Evolutionary conservation across 2,888 invertebrate species (phyloP).

Genomic region (Pimpla rufipes): DNA sequence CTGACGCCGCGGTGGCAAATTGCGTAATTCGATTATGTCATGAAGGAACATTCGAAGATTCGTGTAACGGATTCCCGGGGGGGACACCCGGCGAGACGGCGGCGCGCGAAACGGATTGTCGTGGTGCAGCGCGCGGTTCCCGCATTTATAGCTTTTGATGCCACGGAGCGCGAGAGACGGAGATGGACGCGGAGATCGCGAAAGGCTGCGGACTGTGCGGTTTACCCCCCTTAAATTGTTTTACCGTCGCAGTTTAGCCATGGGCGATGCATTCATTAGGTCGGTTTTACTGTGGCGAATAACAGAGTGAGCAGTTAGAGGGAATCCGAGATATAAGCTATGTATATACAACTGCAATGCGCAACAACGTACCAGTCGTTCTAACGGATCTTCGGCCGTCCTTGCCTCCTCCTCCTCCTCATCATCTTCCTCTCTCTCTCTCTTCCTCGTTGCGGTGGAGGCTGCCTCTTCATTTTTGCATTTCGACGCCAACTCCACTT

Average conservation of each 20-base stretch:
- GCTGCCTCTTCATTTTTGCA: slow-evolving; percentile 32
- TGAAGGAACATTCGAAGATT: slow-evolving; percentile 28
- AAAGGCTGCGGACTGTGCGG: slow-evolving; percentile 41
- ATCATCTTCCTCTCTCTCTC: slow-evolving; percentile 37
- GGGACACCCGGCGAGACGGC: slow-evolving; percentile 17
- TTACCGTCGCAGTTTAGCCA: slow-evolving; percentile 72
- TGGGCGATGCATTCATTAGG: slow-evolving; percentile 83
- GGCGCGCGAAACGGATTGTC: slow-evolving; percentile 3
- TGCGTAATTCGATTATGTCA: slow-evolving; percentile 33
- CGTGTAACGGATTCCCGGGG: slow-evolving; percentile 30
- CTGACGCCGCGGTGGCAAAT: background rate
- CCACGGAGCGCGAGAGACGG: slow-evolving; percentile 2
- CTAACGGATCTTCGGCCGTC: slow-evolving; percentile 80
- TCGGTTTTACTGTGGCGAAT: slow-evolving; percentile 80
- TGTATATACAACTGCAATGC: slow-evolving; percentile 26
- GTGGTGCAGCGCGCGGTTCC: background rate
- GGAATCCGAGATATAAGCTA: slow-evolving; percentile 52
- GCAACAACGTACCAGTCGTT: slow-evolving; percentile 82
- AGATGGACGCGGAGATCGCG: background rate
- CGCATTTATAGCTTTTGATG: slow-evolving; percentile 32
- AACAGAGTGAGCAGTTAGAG: slow-evolving; percentile 71
- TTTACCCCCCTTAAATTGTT: slow-evolving; percentile 79
- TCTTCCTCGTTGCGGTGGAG: slow-evolving; percentile 17
- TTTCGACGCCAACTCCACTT: slow-evolving; percentile 4
- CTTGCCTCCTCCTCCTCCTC: slow-evolving; percentile 43